These are phyloP conservation scores for Dinoponera quadriceps DNA, from an alignment of 1,140 invertebrate genomes.

Conservation along the genomic window DNA sequence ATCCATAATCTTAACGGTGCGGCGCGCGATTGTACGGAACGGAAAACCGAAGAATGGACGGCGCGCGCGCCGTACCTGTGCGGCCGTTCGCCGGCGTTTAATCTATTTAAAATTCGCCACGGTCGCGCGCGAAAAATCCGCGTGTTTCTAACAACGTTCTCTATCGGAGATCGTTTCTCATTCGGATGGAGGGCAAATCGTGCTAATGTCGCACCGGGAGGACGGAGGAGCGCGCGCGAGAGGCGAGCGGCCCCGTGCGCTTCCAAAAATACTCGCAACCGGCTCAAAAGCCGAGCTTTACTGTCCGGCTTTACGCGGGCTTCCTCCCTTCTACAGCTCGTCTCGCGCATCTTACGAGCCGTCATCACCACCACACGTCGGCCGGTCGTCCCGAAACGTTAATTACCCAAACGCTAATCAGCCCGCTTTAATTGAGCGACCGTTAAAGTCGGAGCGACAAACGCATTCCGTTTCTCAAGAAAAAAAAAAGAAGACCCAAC, in stretches of 20 bases:
- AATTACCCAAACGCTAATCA: constrained; percentile 1
- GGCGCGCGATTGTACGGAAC: not conserved
- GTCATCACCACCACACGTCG: constrained; percentile 22
- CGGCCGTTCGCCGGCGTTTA: not conserved
- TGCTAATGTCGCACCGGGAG: constrained; percentile 51
- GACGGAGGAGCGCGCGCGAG: constrained; percentile 56
- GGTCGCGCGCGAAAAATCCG: constrained; percentile 23
- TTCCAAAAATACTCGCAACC: constrained; percentile 72
- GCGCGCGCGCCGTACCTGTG: not conserved
- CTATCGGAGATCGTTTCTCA: constrained; percentile 59
- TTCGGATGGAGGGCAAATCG: constrained; percentile 67
- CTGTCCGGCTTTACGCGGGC: constrained; percentile 52
- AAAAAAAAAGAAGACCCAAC: no score
- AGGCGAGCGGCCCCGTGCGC: constrained; percentile 62
- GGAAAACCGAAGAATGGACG: constrained; percentile 20
- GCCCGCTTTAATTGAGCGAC: no score
- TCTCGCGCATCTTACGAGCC: not conserved
- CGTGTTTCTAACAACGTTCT: not conserved
- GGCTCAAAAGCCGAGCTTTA: constrained; percentile 62
- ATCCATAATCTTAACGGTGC: not conserved
- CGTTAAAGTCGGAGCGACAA: no score
- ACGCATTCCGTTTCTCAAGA: no score
- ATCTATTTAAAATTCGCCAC: constrained; percentile 32
- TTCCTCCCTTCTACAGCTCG: constrained; percentile 41
- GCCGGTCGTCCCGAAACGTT: constrained; percentile 1